Conservation (phyloP, 35 echinoderm and acorn worm genomes). For the Antedon bifida region DNA sequence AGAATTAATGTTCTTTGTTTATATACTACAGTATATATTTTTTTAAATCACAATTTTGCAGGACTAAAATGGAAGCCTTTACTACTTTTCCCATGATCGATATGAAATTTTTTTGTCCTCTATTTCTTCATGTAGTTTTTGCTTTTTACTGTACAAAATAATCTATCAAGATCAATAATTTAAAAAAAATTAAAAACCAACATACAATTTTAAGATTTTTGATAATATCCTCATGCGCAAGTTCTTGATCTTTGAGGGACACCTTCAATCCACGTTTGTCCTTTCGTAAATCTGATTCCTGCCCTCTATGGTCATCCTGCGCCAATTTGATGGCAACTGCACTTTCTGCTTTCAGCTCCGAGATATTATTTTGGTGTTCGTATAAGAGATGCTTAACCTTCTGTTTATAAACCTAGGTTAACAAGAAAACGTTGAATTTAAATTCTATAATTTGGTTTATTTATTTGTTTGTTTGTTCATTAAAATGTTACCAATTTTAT, state of each 20-base stretch:
- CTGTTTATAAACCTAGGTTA: conserved; percentile 87
- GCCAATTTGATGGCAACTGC: conserved; percentile 80
- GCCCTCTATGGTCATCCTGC: conserved; percentile 71
- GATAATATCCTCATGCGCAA: conserved; percentile 94
- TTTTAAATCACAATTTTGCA: too few species aligned
- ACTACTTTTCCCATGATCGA: too few species aligned
- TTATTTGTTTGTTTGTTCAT: too few species aligned
- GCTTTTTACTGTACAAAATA: too few species aligned
- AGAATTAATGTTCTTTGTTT: too few species aligned
- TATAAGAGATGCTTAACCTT: conserved; percentile 98
- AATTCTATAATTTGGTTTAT: background rate
- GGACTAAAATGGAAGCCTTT: too few species aligned
- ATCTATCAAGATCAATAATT: too few species aligned
- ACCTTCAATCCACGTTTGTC: conserved; percentile 90
- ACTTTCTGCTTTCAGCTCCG: conserved; percentile 97
- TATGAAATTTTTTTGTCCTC: too few species aligned
- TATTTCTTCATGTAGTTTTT: too few species aligned
- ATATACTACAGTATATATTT: too few species aligned
- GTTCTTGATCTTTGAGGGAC: conserved; percentile 77
- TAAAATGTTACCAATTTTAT: too few species aligned
- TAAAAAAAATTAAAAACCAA: too few species aligned
- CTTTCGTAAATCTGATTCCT: conserved; percentile 68
- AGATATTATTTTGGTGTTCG: conserved; percentile 99
- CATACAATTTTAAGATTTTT: conserved; percentile 98
- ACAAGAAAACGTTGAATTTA: background rate